Evolutionary conservation across 2,888 invertebrate genomes (phyloP), one percentile per base, ranked within the genome.

Genomic region (Parnassius smintheus): DNA sequence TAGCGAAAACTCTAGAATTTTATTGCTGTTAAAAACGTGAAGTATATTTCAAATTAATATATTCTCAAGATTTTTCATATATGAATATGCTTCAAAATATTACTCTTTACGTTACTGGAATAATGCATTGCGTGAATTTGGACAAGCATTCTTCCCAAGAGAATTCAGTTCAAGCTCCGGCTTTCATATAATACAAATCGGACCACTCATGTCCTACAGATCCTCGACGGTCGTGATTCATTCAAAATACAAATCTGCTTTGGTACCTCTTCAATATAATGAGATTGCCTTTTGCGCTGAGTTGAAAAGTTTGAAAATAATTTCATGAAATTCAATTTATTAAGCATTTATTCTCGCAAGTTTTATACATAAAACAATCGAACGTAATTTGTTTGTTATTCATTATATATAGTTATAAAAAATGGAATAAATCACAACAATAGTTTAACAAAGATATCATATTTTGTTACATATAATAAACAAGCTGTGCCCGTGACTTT

Each of bases 231-330:
- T 64, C 64, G 60, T 64, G 64, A 64, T 64, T 64, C 64, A 64
- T 64, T 64, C 64, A 64, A 64, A 64, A 64, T 64, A 64, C 60
- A 64, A 64, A 64, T 61, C 64, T 60, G 60, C 64, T 64, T 63
- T 64, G 64, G 64, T 60, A 60, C 64, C 64, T 56, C 64, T 64
- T 64, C 64, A 64, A 60, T 64, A 64, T 64, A 64, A 64, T 64
- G 64, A 64, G 64, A 64, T 64, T 64, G 64, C 64, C 60, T 64
- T 64, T 64, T 64, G 64, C 60, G 63, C 63, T 59, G 56, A 48
- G 56, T 60, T 64, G 64, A 64, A 64, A 64, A 60, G 57, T 53
- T 56, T 56, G 56, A 60, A 64, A 60, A 64, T 60, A 13, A 61
- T 60, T 60, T 60, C 53, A 64, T 60, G 48, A 64, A 64, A 64